Evolutionary conservation across 2,113 vertebrate species (phyloP).

Genomic region (Neogobius melanostomus): DNA sequence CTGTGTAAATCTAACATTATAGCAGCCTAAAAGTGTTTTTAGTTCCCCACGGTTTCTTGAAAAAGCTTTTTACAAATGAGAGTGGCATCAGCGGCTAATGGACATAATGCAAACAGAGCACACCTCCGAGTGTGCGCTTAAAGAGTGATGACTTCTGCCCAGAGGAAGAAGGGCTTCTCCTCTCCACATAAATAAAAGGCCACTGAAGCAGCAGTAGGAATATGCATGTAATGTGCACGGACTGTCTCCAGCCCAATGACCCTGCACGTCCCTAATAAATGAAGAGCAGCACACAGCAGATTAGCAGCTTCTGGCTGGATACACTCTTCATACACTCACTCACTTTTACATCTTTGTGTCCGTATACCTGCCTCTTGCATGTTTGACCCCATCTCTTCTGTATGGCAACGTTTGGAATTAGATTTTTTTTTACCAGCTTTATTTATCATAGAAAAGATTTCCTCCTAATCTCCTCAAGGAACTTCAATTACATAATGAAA

Average conservation of each 20-base stretch:
- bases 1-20: constrained; percentile 11
- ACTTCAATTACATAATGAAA: too few relatives aligned
- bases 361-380: background rate
- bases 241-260: constrained; percentile 62
- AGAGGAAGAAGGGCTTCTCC: constrained; percentile 43
- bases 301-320: constrained; percentile 38
- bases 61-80: background rate
- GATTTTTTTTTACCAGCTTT: too few relatives aligned
- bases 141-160: constrained; percentile 30
- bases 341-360: background rate
- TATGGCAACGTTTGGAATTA: background rate
- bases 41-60: constrained; percentile 1
- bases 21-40: background rate
- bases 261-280: constrained; percentile 63
- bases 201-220: constrained; percentile 45
- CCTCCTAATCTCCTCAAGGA: background rate
- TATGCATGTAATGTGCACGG: constrained; percentile 52
- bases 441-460: too few relatives aligned
- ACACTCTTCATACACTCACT: constrained; percentile 1
- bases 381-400: background rate
- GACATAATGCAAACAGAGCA: constrained; percentile 10
- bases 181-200: constrained; percentile 55
- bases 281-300: constrained; percentile 50
- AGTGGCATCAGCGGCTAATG: constrained; percentile 7
- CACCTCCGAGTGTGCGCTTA: constrained; percentile 9